phyloP scores from a whole-genome alignment of 2,797 vertebrate genomes.

The Vireo griseus region DNA sequence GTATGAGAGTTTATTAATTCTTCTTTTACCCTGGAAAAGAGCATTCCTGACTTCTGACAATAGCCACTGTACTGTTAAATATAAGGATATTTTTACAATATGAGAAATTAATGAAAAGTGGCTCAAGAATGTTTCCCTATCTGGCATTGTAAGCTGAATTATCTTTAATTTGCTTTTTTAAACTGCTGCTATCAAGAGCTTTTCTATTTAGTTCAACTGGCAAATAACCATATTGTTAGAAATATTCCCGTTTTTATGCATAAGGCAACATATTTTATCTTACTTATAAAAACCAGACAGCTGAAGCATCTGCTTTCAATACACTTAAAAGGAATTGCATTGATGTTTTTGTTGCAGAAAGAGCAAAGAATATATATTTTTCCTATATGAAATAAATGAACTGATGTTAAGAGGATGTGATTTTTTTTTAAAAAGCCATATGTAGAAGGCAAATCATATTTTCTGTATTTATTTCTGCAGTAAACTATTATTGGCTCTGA shows the following conservation, averaged over 20 bases:
- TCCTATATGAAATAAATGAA: background rate
- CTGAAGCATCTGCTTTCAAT: constrained; percentile 22
- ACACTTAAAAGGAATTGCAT: background rate
- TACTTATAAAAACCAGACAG: background rate
- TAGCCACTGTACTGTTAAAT: background rate
- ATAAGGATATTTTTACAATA: background rate
- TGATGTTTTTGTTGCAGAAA: constrained; percentile 9
- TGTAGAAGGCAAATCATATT: background rate
- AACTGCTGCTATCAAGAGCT: background rate
- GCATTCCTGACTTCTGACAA: background rate
- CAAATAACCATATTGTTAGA: background rate
- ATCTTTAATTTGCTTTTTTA: background rate
- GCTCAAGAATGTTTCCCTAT: background rate
- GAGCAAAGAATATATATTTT: background rate
- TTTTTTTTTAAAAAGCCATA: background rate
- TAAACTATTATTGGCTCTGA: background rate
- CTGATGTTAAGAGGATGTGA: background rate
- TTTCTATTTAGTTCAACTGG: background rate
- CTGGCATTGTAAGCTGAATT: background rate
- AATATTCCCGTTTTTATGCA: background rate
- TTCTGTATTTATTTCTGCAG: background rate
- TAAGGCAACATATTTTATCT: background rate
- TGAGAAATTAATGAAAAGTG: background rate
- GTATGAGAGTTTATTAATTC: background rate
- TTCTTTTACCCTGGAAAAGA: background rate